Evolutionary conservation across 2,888 invertebrate species (phyloP), one percentile per base, ranked within the genome.

Genomic region (Lochmaea capreae): DNA sequence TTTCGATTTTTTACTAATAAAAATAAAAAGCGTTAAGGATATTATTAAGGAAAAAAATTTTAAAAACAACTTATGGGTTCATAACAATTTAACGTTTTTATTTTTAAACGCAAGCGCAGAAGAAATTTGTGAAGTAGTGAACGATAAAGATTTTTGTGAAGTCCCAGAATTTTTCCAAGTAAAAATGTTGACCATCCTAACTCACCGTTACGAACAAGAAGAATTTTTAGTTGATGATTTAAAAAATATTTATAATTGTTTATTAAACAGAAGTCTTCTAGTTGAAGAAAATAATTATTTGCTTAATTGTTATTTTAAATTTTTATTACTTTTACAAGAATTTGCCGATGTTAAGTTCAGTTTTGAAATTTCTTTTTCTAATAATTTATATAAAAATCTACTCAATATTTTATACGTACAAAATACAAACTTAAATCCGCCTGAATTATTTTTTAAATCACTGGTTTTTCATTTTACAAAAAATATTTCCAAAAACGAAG

Each of bases 41-140:
- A 68, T 78, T 73, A 62, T 79, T 49, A 54, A 33, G 5, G 59
- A 77, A 18, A 61, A 33, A 42, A 61, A 76, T 33, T 80, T 74
- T 63, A 18, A 77, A 54, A 65, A 71, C 8, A 75, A 81, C 58
- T 58, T 83, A 65, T 82, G 81, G 81, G 71, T 79, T 6, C 76
- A 81, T 69, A 82, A 81, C 72, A 78, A 83, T 74, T 43, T 82
- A 33, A 77, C 81, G 5, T 78, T 76, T 66, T 62, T 81, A 43
- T 33, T 82, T 26, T 65, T 67, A 54, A 75, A 78, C 65, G 65
- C 78, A 16, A 57, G 67, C 33, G 33, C 75, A 22, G 33, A 59
- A 10, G 43, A 74, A 18, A 72, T 78, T 49, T 71, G 71, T n/a
- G n/a, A 42, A 54, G 22, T 80, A 49, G 73, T 83, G 49, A 46